Evolutionary conservation across 2,888 invertebrate species (phyloP).

Genomic region (Andrena dorsata): DNA sequence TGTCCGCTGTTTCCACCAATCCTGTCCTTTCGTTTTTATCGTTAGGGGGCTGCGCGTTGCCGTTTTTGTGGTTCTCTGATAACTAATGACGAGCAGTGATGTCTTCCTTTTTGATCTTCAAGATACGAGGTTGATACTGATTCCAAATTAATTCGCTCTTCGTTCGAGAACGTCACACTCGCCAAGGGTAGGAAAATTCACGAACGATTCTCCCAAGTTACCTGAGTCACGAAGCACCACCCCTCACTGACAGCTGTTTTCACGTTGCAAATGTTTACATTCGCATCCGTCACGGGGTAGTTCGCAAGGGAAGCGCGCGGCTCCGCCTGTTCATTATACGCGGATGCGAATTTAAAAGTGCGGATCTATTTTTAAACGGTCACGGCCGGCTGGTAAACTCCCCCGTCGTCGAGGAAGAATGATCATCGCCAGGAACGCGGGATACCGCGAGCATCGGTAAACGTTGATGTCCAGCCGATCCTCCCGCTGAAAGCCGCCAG

Average conservation of each 20-base stretch:
- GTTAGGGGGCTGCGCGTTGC: not conserved
- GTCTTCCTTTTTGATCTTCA: not conserved
- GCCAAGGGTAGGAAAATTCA: not conserved
- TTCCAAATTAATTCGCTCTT: not conserved
- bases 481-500: not conserved
- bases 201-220: conserved; percentile 27
- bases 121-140: not conserved
- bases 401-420: not conserved
- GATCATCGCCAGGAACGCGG: not conserved
- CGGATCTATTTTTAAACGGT: conserved; percentile 18
- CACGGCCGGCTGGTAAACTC: conserved; percentile 17
- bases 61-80: too few species aligned
- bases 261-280: conserved; percentile 62
- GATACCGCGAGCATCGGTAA: not conserved
- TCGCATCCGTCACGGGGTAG: conserved; percentile 48
- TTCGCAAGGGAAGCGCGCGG: conserved; percentile 42
- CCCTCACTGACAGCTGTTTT: conserved; percentile 59
- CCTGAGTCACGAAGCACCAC: conserved; percentile 44
- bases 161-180: not conserved
- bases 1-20: not conserved
- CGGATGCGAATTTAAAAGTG: conserved; percentile 40
- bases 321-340: not conserved
- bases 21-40: not conserved
- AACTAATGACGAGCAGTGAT: too few species aligned
- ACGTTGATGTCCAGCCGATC: not conserved